These are phyloP conservation scores for Hipparchia sbordonii DNA, from an alignment of 2,888 invertebrate genomes.

Conservation along the genomic window DNA sequence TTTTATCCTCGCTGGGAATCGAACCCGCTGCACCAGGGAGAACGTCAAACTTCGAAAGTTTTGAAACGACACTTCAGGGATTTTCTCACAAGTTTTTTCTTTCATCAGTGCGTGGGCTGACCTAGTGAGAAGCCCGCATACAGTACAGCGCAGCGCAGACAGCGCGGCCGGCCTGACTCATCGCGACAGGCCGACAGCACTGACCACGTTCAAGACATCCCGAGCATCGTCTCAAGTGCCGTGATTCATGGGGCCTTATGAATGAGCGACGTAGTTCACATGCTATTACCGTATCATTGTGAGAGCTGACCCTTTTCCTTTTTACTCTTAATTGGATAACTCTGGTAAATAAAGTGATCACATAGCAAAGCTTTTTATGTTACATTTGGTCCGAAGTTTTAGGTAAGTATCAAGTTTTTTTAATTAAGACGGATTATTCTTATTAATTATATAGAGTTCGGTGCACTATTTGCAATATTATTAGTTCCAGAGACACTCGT, in stretches of 20 bases:
- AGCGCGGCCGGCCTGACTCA: slow-evolving; percentile 62
- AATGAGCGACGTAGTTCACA: slow-evolving; percentile 27
- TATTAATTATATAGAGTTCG: too few relatives aligned
- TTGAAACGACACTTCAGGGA: too few relatives aligned
- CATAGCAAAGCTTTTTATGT: neutral
- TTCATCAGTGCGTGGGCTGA: slow-evolving; percentile 53
- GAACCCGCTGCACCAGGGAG: too few relatives aligned
- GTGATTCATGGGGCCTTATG: slow-evolving; percentile 35
- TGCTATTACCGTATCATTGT: slow-evolving; percentile 30
- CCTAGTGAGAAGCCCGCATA: slow-evolving; percentile 62
- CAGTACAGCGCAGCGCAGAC: slow-evolving; percentile 53
- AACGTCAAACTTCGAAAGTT: too few relatives aligned
- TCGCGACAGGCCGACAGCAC: slow-evolving; percentile 45
- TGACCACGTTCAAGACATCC: slow-evolving; percentile 62
- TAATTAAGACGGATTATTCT: too few relatives aligned
- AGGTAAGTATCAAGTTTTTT: too few relatives aligned
- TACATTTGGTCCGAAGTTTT: too few relatives aligned
- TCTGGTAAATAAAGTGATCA: neutral
- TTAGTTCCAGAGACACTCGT: too few relatives aligned
- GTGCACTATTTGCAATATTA: too few relatives aligned
- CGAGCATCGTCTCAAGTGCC: slow-evolving; percentile 44
- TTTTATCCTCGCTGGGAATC: too few relatives aligned
- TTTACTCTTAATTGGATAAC: slow-evolving; percentile 19
- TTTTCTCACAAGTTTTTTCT: slow-evolving; percentile 29
- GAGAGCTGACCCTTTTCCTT: slow-evolving; percentile 30